phyloP scores from a whole-genome alignment of 2,113 vertebrate species.

The Ovibos moschatus region DNA sequence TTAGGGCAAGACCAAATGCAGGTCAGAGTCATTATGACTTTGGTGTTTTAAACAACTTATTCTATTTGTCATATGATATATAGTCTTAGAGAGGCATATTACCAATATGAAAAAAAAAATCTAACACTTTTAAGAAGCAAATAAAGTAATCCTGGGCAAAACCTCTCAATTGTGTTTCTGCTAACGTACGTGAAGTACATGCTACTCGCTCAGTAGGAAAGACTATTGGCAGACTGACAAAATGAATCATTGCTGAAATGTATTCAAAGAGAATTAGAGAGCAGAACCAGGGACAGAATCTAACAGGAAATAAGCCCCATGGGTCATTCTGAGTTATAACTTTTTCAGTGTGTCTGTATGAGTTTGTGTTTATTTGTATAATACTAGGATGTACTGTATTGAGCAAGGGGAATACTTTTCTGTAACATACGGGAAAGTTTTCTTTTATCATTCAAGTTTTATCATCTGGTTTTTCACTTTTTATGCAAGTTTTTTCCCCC shows the following conservation, averaged over 20 bases:
- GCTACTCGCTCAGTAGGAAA: conserved; percentile 11
- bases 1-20: neutral
- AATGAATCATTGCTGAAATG: conserved; percentile 59
- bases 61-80: neutral
- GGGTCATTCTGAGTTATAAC: conserved; percentile 58
- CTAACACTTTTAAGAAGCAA: neutral
- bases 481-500: conserved; percentile 26
- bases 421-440: conserved; percentile 50
- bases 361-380: conserved; percentile 62
- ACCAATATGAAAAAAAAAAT: neutral
- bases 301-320: conserved; percentile 56
- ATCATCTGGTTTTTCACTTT: conserved; percentile 51
- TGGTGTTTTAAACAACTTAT: conserved; percentile 7
- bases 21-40: neutral
- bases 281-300: neutral
- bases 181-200: conserved; percentile 57
- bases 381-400: conserved; percentile 45
- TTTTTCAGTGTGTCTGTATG: conserved; percentile 24
- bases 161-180: conserved; percentile 11
- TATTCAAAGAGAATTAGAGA: conserved; percentile 43
- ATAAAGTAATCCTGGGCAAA: neutral
- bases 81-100: neutral
- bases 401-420: conserved; percentile 49
- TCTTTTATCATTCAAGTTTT: conserved; percentile 33
- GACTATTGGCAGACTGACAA: conserved; percentile 47